Evolutionary conservation across 2,797 vertebrate species (phyloP).

Genomic region (Sternotherus odoratus): DNA sequence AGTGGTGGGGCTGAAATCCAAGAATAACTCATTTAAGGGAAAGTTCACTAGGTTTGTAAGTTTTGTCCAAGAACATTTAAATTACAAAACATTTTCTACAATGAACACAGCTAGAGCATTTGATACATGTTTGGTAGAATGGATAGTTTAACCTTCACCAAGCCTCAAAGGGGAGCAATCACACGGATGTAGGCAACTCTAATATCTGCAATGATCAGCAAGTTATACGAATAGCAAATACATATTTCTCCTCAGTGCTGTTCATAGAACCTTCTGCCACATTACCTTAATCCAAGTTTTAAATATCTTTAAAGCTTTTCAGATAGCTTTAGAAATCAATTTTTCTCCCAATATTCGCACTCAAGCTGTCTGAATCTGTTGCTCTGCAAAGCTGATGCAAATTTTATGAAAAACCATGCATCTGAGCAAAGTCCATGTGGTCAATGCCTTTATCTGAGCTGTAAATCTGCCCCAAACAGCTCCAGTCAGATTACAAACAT

Average conservation of each 20-base stretch:
- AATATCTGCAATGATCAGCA: neutral
- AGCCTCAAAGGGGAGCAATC: neutral
- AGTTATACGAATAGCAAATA: neutral
- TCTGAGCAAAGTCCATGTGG: neutral
- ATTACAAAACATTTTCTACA: neutral
- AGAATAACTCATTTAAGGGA: no score
- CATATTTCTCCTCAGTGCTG: neutral
- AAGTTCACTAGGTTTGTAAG: rapidly evolving
- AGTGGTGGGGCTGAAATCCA: neutral
- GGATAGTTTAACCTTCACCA: neutral
- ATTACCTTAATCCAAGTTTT: neutral
- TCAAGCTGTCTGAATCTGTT: neutral
- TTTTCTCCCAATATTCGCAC: neutral
- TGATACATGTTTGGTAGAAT: neutral
- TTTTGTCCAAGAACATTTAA: neutral
- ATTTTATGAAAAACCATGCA: neutral
- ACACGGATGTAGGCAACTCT: neutral
- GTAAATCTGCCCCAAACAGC: neutral
- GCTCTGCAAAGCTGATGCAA: neutral
- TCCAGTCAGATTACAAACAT: neutral
- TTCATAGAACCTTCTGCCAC: neutral
- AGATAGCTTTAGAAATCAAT: neutral
- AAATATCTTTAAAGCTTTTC: neutral
- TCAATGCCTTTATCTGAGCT: neutral
- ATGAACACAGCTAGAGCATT: neutral